A percentile compares a stretch with the other conserved stretches of the same genome.
Conservation (phyloP, 1,140 invertebrate species). For the Neotoxoptera formosana region DNA sequence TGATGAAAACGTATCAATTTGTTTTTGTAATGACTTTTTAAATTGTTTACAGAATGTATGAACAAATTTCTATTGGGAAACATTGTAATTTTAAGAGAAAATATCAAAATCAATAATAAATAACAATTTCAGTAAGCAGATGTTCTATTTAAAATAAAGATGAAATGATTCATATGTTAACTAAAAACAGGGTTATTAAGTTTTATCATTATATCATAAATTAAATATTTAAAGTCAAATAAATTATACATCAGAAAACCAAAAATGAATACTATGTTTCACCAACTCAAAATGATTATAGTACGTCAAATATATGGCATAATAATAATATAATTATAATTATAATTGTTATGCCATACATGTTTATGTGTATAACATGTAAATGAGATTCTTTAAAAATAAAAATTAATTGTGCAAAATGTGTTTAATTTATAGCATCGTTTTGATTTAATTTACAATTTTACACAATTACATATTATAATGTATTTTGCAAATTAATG, state of each 20-base stretch:
- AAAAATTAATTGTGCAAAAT: not conserved
- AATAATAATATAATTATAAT: not conserved
- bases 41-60: not conserved
- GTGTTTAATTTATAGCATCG: not conserved
- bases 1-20: too few relatives aligned
- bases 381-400: conserved; percentile 22
- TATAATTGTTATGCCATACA: not conserved
- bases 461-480: not conserved
- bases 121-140: not conserved
- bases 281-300: not conserved
- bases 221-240: not conserved
- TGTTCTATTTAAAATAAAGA: not conserved
- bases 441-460: not conserved
- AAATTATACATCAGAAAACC: not conserved
- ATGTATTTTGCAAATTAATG: not conserved
- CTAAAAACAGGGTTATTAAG: not conserved
- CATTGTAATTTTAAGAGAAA: conserved; percentile 7
- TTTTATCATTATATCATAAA: not conserved
- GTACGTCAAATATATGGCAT: not conserved
- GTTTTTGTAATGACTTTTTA: not conserved
- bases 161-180: not conserved
- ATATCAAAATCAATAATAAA: not conserved
- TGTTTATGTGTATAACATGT: not conserved
- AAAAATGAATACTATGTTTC: conserved; percentile 7
- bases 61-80: not conserved